These are phyloP conservation scores for Plagiodera versicolora DNA, from an alignment of 2,888 invertebrate genomes.

Conservation along the genomic window DNA sequence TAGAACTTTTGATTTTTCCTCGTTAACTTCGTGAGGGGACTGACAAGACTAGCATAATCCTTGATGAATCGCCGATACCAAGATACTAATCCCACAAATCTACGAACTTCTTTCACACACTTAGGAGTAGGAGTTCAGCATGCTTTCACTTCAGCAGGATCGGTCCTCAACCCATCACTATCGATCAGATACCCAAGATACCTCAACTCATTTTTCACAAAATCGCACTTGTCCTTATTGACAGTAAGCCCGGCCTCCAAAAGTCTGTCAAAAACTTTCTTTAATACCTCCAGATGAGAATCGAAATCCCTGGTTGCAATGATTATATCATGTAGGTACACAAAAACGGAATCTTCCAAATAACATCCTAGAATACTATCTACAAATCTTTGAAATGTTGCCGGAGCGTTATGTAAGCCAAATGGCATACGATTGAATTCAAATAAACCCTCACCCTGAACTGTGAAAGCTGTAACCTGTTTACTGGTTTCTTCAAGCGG, in stretches of 20 bases:
- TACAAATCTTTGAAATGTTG: constrained; percentile 8
- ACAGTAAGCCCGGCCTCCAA: constrained; percentile 30
- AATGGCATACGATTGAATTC: constrained; percentile 14
- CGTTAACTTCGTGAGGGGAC: constrained; percentile 25
- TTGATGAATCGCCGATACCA: constrained; percentile 34
- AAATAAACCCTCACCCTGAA: constrained; percentile 4
- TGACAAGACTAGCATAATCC: constrained; percentile 25
- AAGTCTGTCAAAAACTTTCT: constrained; percentile 31
- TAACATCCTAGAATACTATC: constrained; percentile 5
- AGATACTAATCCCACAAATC: constrained; percentile 26
- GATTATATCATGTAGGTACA: constrained; percentile 10
- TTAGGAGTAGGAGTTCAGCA: constrained; percentile 2
- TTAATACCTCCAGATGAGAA: constrained; percentile 26
- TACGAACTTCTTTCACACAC: not conserved
- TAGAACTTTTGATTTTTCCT: constrained; percentile 20
- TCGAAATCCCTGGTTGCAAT: constrained; percentile 26
- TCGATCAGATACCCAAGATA: constrained; percentile 14
- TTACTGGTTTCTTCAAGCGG: not conserved
- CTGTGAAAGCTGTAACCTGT: constrained; percentile 4
- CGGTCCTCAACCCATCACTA: constrained; percentile 3
- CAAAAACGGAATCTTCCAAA: constrained; percentile 8
- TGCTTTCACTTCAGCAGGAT: constrained; percentile 14
- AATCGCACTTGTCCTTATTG: constrained; percentile 17
- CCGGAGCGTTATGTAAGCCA: constrained; percentile 5
- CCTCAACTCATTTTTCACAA: constrained; percentile 4